A percentile compares a stretch with the other conserved stretches of the same genome.
phyloP scores from a whole-genome alignment of 2,797 vertebrate genomes.

The Cryptoprocta ferox region DNA sequence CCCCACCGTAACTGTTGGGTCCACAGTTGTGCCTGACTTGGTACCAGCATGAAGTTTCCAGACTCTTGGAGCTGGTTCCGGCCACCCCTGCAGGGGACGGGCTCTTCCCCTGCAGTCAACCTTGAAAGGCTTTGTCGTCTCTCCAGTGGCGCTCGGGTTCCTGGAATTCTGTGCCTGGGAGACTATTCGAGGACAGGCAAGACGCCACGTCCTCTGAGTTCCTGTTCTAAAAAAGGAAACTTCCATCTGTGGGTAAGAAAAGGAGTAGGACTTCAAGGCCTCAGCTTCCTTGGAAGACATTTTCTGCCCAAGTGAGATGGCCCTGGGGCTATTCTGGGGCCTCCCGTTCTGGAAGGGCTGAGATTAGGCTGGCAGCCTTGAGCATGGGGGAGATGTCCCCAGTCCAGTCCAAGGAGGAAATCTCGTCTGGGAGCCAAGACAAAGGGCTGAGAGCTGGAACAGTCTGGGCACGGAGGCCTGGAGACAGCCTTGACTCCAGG shows the following conservation, averaged over 20 bases:
- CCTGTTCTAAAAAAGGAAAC: constrained; percentile 34
- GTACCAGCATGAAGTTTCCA: neutral
- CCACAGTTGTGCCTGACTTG: neutral
- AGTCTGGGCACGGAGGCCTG: neutral
- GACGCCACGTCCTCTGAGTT: neutral
- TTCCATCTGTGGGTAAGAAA: constrained; percentile 30
- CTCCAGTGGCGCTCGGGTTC: neutral
- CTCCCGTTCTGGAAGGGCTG: neutral
- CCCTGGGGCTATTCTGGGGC: neutral
- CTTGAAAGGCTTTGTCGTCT: neutral
- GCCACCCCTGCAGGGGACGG: neutral
- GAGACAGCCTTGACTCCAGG: neutral
- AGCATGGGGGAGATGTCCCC: neutral
- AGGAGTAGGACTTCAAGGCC: constrained; percentile 36
- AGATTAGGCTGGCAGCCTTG: neutral
- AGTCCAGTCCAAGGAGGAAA: neutral
- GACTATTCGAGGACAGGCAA: constrained; percentile 5
- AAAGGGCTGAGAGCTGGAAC: neutral
- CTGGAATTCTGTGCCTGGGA: constrained; percentile 27
- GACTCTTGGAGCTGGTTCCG: neutral
- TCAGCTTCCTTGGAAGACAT: constrained; percentile 26
- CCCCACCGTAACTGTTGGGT: neutral
- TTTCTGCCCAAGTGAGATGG: neutral
- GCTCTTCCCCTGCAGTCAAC: neutral
- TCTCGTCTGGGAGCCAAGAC: neutral